Evolutionary conservation across 2,113 vertebrate species (phyloP), one percentile per base, ranked within the genome.

Genomic region (Odocoileus virginianus): DNA sequence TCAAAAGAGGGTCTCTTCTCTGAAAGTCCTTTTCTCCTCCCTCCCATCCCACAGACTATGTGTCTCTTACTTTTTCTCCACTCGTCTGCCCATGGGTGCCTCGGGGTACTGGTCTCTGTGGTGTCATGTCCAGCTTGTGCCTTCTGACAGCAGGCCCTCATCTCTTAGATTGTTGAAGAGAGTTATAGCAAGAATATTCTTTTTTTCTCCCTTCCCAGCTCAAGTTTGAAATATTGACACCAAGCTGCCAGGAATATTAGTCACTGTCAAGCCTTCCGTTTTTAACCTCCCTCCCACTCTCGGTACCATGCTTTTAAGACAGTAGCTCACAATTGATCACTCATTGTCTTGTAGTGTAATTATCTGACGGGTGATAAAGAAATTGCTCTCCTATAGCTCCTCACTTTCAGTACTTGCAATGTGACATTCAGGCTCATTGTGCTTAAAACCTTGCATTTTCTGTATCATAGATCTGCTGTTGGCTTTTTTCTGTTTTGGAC

Each of bases 301-400:
- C 45, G 93, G 98, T 97, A 97, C 98, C 95, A 47, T 30, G 88
- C 97, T 99, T 97, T 98, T 98, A 98, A 98, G 98, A 98, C 98
- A 97, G 97, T 98, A 98, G 98, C 98, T 98, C 98, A 98, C 99
- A 99, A 99, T 98, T 98, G 99, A 99, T 99, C 98, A 96, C 96
- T 99, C 98, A 93, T 98, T 98, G 98, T 99, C 97, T 98, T 98
- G 95, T 98, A 98, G 90, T 93, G 36, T 97, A 98, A 98, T 98
- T 99, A 98, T 98, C 99, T 98, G 98, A 98, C 97, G 97, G 97
- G 96, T 98, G 92, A 96, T 97, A 98, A 98, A 98, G 98, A 98
- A 98, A 98, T 97, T 98, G 98, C 87, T 96, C 84, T 96, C 92
- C 98, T 98, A 71, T 91, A 97, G 74, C 97, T 98, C 97, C 74